Percentiles rank a stretch among this genome's conserved stretches.
Conservation (phyloP, 1,140 invertebrate genomes). For the Heliothis subflexa region DNA sequence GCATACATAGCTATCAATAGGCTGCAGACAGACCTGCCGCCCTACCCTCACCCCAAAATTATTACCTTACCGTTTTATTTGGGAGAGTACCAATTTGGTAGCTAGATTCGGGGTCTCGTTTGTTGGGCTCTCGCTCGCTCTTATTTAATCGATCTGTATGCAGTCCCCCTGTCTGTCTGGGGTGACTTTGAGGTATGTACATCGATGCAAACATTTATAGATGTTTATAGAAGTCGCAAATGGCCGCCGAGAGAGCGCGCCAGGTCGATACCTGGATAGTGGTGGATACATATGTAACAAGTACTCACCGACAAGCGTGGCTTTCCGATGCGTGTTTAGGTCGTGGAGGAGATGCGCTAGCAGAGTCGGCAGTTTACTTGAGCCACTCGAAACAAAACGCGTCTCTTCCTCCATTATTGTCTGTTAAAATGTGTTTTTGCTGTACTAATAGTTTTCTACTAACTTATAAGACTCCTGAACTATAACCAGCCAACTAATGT, state of each 20-base stretch:
- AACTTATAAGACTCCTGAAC: too few relatives aligned
- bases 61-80: conserved; percentile 22
- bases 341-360: conserved; percentile 92
- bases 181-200: conserved; percentile 30
- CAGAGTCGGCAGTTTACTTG: conserved; percentile 90
- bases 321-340: conserved; percentile 92
- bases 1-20: conserved; percentile 5
- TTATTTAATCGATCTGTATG: conserved; percentile 31
- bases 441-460: background rate
- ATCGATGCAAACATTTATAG: conserved; percentile 16
- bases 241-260: background rate
- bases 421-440: conserved; percentile 71
- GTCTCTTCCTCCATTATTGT: conserved; percentile 94
- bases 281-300: background rate
- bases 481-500: too few relatives aligned
- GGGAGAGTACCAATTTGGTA: conserved; percentile 20
- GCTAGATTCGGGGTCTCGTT: conserved; percentile 22
- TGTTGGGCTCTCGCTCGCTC: conserved; percentile 35
- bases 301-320: conserved; percentile 90
- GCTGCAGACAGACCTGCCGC: conserved; percentile 2
- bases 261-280: background rate
- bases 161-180: conserved; percentile 33
- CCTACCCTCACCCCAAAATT: conserved; percentile 22
- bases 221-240: conserved; percentile 13
- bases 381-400: conserved; percentile 91